Base-by-base conservation (phyloP, 2,113 vertebrate genomes). In the Aptenodytes patagonicus region DNA sequence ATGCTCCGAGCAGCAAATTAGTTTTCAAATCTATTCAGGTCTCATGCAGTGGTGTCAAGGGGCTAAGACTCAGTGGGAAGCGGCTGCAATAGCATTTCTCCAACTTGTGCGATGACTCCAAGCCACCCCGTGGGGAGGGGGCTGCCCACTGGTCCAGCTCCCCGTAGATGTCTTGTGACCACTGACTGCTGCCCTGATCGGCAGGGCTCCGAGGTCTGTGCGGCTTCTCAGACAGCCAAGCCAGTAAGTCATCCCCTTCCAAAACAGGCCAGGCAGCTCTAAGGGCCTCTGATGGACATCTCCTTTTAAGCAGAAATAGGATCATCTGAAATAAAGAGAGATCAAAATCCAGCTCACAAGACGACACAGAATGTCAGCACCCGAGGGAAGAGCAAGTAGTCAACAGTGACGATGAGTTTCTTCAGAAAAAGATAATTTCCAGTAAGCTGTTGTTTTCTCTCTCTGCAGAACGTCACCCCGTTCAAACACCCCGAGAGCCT, bases 1-100 rank as follows among this genome's bases (percentile, higher is more conserved):
- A 93, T 89, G 91, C 83, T 94, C 89, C 83, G 83, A 90, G 91
- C 97, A 97, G 92, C 85, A 98, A 95, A 97, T 96, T 88, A 93
- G 93, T 95, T 96, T 97, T 95, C 89, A 97, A 92, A 90, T 93
- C 71, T 78, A 95, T 42, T 73, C 89, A 95, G 94, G 71, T 70
- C 87, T 92, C 93, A 51, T 6, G 7, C 61, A 94, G 58, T 19
- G 46, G 62, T 5, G 2, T n/a, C 21, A 26, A 77, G 52, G 89
- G 80, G 87, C 44, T 78, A 36, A 78, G 47, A 44, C 49, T 81
- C 8, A 1, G 76, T 78, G 73, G 86, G 80, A 85, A 93, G 86
- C 4, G 3, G 95, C 83, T 78, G 82, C 1, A 2, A 46, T 36
- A 62, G 94, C 2, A 3, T 73, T 94, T 87, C 87, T 70, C 80